Evolutionary conservation across 2,797 vertebrate genomes (phyloP).

Genomic region (Rallus crepitans): DNA sequence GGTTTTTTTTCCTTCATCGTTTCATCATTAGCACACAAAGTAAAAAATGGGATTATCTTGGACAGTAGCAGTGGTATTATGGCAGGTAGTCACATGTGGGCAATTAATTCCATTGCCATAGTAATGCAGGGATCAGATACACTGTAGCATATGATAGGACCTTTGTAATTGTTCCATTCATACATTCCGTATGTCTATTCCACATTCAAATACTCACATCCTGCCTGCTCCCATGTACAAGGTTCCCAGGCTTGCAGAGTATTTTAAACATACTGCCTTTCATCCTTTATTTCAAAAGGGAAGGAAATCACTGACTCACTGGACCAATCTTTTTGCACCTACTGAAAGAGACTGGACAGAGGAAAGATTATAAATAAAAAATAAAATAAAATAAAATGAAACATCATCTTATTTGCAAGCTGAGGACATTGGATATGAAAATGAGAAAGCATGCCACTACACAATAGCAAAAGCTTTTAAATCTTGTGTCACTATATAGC

Average conservation of each 20-base stretch:
- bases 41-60: background rate
- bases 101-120: background rate
- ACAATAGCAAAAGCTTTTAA: background rate
- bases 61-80: background rate
- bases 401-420: background rate
- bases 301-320: background rate
- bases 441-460: background rate
- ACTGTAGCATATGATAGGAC: background rate
- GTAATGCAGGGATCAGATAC: background rate
- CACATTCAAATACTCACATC: background rate
- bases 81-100: background rate
- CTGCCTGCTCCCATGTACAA: background rate
- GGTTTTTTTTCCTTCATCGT: background rate
- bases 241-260: background rate
- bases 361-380: background rate
- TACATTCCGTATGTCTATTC: background rate
- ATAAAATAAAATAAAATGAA: background rate
- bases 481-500: background rate
- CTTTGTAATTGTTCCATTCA: background rate
- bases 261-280: background rate
- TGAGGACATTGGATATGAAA: background rate
- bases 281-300: background rate
- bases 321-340: background rate
- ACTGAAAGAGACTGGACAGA: background rate
- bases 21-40: background rate